Evolutionary conservation across 2,797 vertebrate genomes (phyloP).

Genomic region (Spea hammondii): DNA sequence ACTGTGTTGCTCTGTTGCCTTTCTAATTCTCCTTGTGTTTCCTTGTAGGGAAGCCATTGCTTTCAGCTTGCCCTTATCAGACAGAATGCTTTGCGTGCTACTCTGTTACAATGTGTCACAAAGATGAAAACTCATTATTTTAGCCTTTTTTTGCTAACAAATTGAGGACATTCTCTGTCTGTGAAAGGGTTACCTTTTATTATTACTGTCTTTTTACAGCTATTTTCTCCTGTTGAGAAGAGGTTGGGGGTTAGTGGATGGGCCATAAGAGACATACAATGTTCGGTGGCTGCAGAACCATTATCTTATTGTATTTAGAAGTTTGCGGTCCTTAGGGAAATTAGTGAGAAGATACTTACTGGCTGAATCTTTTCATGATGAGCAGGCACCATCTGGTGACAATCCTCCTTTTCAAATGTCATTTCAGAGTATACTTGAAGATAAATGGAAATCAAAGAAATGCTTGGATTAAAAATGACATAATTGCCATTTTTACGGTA

Average conservation of each 20-base stretch:
- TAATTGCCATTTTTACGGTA: slow-evolving; percentile 36
- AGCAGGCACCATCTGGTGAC: slow-evolving; percentile 52
- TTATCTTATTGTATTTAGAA: slow-evolving; percentile 52
- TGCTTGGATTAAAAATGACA: slow-evolving; percentile 47
- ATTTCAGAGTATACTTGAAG: slow-evolving; percentile 44
- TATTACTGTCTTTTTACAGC: slow-evolving; percentile 34
- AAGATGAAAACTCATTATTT: too few species aligned
- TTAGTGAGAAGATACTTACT: slow-evolving; percentile 41
- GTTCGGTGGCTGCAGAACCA: slow-evolving; percentile 31
- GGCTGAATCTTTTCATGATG: slow-evolving; percentile 51
- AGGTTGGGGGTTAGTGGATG: slow-evolving; percentile 36
- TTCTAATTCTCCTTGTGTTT: too few species aligned
- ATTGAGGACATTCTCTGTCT: too few species aligned
- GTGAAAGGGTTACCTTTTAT: slow-evolving; percentile 13
- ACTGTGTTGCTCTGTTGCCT: too few species aligned
- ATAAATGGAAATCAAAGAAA: slow-evolving; percentile 47
- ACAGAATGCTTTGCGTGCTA: too few species aligned
- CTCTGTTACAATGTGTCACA: too few species aligned
- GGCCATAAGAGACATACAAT: slow-evolving; percentile 45
- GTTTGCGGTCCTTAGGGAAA: slow-evolving; percentile 47
- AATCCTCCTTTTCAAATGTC: slow-evolving; percentile 49
- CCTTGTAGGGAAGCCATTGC: too few species aligned
- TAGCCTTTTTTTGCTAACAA: too few species aligned
- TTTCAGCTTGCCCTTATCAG: too few species aligned
- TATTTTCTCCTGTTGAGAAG: slow-evolving; percentile 29